Conservation (phyloP, 1,140 invertebrate genomes). For the Micrasema minimum region DNA sequence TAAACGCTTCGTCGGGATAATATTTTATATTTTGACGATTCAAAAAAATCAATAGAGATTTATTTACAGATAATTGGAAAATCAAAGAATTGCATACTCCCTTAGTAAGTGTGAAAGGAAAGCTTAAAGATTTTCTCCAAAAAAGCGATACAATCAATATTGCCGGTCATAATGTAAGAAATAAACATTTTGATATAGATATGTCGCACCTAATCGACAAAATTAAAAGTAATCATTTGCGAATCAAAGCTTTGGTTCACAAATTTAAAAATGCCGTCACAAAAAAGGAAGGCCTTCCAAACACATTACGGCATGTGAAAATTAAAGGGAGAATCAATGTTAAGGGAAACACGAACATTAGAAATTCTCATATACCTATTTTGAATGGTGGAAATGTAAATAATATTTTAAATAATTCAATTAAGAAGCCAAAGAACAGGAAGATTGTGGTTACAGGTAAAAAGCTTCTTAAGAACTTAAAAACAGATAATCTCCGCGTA, state of each 20-base stretch:
- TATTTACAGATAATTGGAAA: constrained; percentile 51
- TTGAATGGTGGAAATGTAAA: constrained; percentile 46
- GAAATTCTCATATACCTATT: constrained; percentile 35
- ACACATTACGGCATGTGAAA: constrained; percentile 25
- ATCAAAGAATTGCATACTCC: constrained; percentile 49
- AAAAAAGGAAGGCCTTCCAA: constrained; percentile 41
- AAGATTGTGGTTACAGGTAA: constrained; percentile 46
- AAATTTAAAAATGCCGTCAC: constrained; percentile 40
- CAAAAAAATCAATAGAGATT: constrained; percentile 21
- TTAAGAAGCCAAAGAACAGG: constrained; percentile 41
- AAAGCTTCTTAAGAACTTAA: constrained; percentile 49
- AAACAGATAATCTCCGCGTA: constrained; percentile 50
- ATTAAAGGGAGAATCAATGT: constrained; percentile 53
- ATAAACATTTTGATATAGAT: constrained; percentile 42
- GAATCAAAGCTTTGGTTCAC: constrained; percentile 39
- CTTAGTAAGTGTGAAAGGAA: constrained; percentile 37
- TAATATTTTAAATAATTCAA: constrained; percentile 36
- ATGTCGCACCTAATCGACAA: constrained; percentile 32
- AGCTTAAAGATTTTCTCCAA: constrained; percentile 37
- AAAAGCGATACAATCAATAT: constrained; percentile 36
- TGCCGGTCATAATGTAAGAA: constrained; percentile 38
- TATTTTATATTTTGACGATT: constrained; percentile 32
- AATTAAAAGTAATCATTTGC: constrained; percentile 44
- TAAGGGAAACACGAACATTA: constrained; percentile 54
- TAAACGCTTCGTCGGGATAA: not conserved